phyloP scores from a whole-genome alignment of 2,888 invertebrate genomes.

The Adineta ricciae region DNA sequence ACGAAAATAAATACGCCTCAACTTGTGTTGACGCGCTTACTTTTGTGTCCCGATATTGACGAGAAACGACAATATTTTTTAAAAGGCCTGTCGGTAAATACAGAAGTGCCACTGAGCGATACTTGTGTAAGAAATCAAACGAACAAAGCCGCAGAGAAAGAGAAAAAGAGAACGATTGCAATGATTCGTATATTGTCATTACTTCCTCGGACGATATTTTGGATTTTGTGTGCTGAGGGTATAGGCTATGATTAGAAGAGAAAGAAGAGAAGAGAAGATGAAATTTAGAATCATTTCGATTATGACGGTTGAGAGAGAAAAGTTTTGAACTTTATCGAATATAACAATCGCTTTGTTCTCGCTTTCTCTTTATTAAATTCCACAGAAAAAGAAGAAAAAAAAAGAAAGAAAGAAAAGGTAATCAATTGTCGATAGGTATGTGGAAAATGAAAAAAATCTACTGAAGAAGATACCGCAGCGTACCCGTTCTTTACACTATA shows the following conservation, averaged over 20 bases:
- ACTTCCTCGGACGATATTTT: not conserved
- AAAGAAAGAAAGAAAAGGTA: not conserved
- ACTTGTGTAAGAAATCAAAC: not conserved
- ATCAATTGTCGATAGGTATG: not conserved
- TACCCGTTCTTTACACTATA: not conserved
- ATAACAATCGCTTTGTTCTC: not conserved
- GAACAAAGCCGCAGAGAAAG: not conserved
- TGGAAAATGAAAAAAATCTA: not conserved
- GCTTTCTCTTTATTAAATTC: not conserved
- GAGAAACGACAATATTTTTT: not conserved
- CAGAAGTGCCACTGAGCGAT: not conserved
- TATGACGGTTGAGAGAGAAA: not conserved
- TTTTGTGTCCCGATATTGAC: not conserved
- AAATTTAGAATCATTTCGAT: not conserved
- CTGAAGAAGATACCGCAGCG: not conserved
- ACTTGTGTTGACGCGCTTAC: not conserved
- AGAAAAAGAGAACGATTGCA: not conserved
- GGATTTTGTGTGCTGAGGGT: not conserved
- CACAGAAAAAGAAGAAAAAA: not conserved
- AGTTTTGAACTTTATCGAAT: not conserved
- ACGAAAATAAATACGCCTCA: not conserved
- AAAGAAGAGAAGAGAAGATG: not conserved
- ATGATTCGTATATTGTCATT: conserved; percentile 3
- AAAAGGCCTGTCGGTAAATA: not conserved
- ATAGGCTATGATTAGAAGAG: not conserved